Evolutionary conservation across 2,797 vertebrate species (phyloP).

Genomic region (Ciconia nigra): DNA sequence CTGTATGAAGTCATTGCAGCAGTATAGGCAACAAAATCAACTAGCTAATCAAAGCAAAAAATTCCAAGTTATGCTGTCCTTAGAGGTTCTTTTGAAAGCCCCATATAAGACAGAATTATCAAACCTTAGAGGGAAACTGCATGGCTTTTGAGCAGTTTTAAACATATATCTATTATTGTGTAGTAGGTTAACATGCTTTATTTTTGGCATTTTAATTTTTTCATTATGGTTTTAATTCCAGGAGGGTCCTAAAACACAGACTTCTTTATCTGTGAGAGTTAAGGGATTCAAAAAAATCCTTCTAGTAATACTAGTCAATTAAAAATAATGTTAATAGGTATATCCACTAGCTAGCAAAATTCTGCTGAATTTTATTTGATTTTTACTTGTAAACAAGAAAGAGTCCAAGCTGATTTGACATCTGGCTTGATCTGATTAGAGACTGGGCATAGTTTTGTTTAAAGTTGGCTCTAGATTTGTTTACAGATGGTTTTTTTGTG

Average conservation of each 20-base stretch:
- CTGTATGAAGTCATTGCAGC: background rate
- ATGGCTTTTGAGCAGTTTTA: background rate
- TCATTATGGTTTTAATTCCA: background rate
- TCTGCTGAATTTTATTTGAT: background rate
- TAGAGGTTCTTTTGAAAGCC: background rate
- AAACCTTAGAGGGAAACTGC: background rate
- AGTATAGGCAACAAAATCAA: background rate
- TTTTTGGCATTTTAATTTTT: background rate
- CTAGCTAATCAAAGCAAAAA: background rate
- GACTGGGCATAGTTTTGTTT: background rate
- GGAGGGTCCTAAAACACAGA: background rate
- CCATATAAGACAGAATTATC: background rate
- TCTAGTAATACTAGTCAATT: background rate
- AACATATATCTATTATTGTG: background rate
- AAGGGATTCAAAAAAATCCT: background rate
- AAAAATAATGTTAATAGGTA: background rate
- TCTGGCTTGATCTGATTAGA: background rate
- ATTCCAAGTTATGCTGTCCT: background rate
- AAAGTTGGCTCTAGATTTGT: background rate
- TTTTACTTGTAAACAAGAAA: background rate
- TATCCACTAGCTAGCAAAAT: background rate
- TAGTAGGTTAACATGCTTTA: background rate
- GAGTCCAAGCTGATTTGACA: background rate
- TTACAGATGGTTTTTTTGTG: background rate
- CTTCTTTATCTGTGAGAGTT: background rate